These are phyloP conservation scores for Nothocercus nigrocapillus DNA, from an alignment of 2,113 vertebrate genomes.

Conservation along the genomic window DNA sequence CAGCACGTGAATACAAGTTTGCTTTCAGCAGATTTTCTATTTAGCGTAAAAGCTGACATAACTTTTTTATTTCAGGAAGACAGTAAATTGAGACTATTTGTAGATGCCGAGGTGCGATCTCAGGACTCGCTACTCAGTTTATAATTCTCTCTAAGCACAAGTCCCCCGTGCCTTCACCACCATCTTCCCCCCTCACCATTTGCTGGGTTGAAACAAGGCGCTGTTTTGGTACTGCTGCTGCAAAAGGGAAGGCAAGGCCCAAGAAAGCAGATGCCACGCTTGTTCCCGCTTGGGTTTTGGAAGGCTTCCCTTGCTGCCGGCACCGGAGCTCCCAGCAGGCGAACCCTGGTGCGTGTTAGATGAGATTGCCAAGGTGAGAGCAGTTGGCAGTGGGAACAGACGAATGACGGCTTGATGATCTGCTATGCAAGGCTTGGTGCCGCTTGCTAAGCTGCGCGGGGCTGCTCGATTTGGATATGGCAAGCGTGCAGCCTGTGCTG, in stretches of 20 bases:
- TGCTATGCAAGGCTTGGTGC: constrained; percentile 5
- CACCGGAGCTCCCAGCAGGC: constrained; percentile 1
- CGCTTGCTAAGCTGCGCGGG: constrained; percentile 51
- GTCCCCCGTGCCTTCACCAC: not conserved
- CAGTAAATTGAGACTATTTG: constrained; percentile 58
- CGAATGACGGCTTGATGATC: not conserved
- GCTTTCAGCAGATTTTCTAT: constrained; percentile 48
- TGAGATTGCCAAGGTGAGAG: no score
- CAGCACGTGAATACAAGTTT: constrained; percentile 43
- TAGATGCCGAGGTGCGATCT: constrained; percentile 36
- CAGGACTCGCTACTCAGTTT: constrained; percentile 13
- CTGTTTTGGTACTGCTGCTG: not conserved
- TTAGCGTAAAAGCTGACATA: constrained; percentile 42
- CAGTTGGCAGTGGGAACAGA: constrained; percentile 25
- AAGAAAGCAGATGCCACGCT: no score
- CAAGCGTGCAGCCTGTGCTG: constrained; percentile 71
- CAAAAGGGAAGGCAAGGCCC: no score
- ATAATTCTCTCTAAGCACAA: not conserved
- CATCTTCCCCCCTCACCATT: constrained; percentile 20
- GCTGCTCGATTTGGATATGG: constrained; percentile 56
- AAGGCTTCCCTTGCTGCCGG: constrained; percentile 12
- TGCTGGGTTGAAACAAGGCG: constrained; percentile 1
- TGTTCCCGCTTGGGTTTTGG: not conserved
- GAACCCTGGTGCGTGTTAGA: not conserved
- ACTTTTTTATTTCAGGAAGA: constrained; percentile 63